These are phyloP conservation scores for Harpalus rufipes DNA, from an alignment of 2,888 invertebrate species.

Conservation along the genomic window DNA sequence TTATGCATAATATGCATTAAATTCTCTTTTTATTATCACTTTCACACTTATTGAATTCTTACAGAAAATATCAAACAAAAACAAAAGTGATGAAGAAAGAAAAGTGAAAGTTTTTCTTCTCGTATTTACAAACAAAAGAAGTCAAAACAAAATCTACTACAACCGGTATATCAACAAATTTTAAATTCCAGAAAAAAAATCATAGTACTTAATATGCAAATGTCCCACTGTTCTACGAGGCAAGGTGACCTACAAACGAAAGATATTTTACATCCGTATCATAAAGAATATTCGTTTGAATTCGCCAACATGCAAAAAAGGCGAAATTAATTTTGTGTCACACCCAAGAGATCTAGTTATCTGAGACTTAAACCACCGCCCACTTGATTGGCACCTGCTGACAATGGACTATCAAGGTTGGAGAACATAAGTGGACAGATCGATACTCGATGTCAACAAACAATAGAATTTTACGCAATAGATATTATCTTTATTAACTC, in stretches of 20 bases:
- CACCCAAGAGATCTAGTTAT: slow-evolving; percentile 14
- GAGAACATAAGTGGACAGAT: background rate
- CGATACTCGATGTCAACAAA: background rate
- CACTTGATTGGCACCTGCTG: slow-evolving; percentile 40
- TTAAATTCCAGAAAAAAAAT: slow-evolving; percentile 1
- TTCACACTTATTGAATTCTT: background rate
- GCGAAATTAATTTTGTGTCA: slow-evolving; percentile 42
- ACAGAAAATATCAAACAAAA: background rate
- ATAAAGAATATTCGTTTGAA: slow-evolving; percentile 41
- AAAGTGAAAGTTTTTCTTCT: slow-evolving; percentile 7
- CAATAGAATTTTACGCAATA: slow-evolving; percentile 16
- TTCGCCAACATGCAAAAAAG: slow-evolving; percentile 17
- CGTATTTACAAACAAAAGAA: slow-evolving; percentile 35
- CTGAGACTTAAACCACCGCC: slow-evolving; percentile 23
- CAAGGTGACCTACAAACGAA: slow-evolving; percentile 47
- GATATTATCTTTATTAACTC: background rate
- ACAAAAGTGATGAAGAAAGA: background rate
- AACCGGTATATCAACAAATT: slow-evolving; percentile 41
- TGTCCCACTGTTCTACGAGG: background rate
- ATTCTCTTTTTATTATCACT: background rate
- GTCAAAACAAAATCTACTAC: background rate
- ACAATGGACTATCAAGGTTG: slow-evolving; percentile 37
- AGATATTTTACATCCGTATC: slow-evolving; percentile 33
- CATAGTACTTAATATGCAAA: slow-evolving; percentile 34
- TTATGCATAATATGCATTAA: background rate